Evolutionary conservation across 1,140 invertebrate genomes (phyloP).

Genomic region (Contarinia nasturtii): DNA sequence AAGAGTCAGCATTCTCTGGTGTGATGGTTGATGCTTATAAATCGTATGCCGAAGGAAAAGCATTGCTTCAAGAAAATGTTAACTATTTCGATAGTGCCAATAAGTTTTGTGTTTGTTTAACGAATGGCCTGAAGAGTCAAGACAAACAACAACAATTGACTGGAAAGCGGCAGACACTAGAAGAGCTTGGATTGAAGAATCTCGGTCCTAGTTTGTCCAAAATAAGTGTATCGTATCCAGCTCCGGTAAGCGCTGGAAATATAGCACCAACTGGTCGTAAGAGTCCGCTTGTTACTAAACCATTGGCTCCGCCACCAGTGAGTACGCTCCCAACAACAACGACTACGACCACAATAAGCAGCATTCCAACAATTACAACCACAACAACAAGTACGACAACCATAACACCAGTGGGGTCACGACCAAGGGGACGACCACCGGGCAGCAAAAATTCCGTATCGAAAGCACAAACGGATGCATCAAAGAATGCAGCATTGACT

Average conservation of each 20-base stretch:
- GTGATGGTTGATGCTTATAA: constrained; percentile 9
- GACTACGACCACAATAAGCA: background rate
- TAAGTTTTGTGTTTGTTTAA: constrained; percentile 23
- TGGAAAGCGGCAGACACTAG: background rate
- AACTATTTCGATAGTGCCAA: constrained; percentile 23
- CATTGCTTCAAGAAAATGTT: constrained; percentile 13
- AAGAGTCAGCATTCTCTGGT: constrained; percentile 7
- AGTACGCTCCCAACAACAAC: background rate
- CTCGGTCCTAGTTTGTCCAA: background rate
- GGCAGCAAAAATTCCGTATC: background rate
- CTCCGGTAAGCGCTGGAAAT: background rate
- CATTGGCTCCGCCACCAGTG: background rate
- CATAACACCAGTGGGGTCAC: background rate
- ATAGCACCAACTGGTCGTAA: background rate
- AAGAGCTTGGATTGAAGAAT: background rate
- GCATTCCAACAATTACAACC: background rate
- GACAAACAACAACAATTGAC: constrained; percentile 4
- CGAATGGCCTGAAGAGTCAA: constrained; percentile 5
- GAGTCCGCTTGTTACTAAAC: background rate
- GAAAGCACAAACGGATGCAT: background rate
- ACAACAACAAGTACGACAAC: background rate
- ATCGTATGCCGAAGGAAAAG: constrained; percentile 9
- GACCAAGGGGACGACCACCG: background rate
- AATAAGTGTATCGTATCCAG: background rate
- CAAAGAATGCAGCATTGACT: too few relatives aligned